phyloP scores from a whole-genome alignment of 2,797 vertebrate genomes.

The Artibeus jamaicensis region DNA sequence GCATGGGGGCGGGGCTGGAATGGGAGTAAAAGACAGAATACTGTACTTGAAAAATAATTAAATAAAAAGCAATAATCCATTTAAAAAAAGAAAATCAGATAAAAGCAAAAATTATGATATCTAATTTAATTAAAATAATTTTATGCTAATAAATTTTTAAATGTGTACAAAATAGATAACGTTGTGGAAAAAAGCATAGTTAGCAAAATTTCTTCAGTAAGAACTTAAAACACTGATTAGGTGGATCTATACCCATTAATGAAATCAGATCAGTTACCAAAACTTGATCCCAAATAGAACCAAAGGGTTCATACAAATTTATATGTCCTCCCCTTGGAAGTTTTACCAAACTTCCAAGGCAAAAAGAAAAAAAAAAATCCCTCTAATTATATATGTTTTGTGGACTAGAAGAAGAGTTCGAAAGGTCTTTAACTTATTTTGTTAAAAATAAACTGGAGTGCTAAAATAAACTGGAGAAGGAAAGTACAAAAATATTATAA shows the following conservation, averaged over 20 bases:
- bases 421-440: background rate
- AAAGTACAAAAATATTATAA: background rate
- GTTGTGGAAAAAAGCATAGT: background rate
- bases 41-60: too few species aligned
- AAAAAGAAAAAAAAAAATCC: background rate
- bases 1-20: too few species aligned
- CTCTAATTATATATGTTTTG: background rate
- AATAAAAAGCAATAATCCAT: too few species aligned
- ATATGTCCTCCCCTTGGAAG: background rate
- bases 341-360: background rate
- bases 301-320: background rate
- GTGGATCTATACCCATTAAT: background rate
- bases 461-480: too few species aligned
- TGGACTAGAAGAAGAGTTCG: background rate
- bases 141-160: background rate
- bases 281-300: background rate
- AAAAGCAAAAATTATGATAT: background rate
- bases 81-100: background rate
- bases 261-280: background rate
- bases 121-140: background rate
- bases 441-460: too few species aligned
- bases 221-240: background rate
- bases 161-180: background rate
- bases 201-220: background rate
- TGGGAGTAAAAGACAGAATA: too few species aligned